A percentile compares a stretch with the other conserved stretches of the same genome.
phyloP scores from a whole-genome alignment of 2,797 vertebrate species.

The Syncerus caffer region DNA sequence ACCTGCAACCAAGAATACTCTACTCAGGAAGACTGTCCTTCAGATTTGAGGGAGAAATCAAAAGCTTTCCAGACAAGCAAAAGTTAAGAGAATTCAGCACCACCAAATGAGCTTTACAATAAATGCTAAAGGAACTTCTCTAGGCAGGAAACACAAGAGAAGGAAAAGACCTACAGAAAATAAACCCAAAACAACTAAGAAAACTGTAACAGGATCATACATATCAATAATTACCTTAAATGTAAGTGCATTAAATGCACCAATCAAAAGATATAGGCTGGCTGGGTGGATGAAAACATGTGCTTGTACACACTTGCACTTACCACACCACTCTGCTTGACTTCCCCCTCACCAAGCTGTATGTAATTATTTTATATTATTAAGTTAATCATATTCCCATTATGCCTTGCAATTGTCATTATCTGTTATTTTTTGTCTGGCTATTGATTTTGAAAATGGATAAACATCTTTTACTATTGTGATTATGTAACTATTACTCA shows the following conservation, averaged over 20 bases:
- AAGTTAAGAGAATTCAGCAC: neutral
- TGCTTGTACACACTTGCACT: accelerated
- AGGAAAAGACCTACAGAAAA: neutral
- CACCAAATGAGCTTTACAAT: neutral
- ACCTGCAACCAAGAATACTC: neutral
- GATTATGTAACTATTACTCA: neutral
- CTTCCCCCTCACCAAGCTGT: neutral
- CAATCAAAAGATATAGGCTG: neutral
- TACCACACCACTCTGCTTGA: neutral
- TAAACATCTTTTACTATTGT: neutral
- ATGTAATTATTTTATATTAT: neutral
- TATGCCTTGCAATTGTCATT: neutral
- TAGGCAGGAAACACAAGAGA: neutral
- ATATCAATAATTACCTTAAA: neutral
- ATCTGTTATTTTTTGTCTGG: neutral
- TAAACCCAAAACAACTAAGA: neutral
- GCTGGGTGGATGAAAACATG: neutral
- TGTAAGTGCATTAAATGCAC: neutral
- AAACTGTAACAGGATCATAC: neutral
- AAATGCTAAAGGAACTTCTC: neutral
- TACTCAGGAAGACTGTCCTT: neutral
- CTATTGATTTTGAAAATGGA: neutral
- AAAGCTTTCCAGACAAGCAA: neutral
- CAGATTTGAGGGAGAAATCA: neutral
- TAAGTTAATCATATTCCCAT: neutral